phyloP scores from a whole-genome alignment of 2,888 invertebrate species.

The Eulithis prunata region DNA sequence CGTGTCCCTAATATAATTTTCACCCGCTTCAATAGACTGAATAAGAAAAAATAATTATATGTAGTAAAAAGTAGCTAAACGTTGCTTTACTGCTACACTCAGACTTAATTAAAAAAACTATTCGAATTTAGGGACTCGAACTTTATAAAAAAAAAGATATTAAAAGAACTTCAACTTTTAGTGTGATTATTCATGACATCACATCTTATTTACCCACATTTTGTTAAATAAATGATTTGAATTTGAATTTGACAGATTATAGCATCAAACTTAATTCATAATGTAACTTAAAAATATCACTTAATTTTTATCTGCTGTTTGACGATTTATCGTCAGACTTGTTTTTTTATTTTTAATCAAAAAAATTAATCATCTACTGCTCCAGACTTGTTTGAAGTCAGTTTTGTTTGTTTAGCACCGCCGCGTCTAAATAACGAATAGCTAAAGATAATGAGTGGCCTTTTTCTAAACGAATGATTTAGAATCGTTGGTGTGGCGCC shows the following conservation, averaged over 20 bases:
- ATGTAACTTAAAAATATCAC: slow-evolving; percentile 18
- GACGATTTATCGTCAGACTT: slow-evolving; percentile 32
- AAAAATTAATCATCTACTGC: slow-evolving; percentile 14
- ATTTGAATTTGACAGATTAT: slow-evolving; percentile 11
- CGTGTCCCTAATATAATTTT: slow-evolving; percentile 45
- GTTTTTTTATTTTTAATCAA: slow-evolving; percentile 23
- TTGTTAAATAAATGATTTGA: no score
- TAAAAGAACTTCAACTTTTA: slow-evolving; percentile 19
- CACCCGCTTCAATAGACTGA: background rate
- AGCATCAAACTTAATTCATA: slow-evolving; percentile 27
- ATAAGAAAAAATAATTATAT: background rate
- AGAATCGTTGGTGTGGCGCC: slow-evolving; percentile 63
- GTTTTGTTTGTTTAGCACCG: slow-evolving; percentile 29
- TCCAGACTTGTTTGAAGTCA: slow-evolving; percentile 12
- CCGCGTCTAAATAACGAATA: slow-evolving; percentile 45
- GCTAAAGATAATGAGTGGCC: slow-evolving; percentile 50
- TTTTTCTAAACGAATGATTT: slow-evolving; percentile 63
- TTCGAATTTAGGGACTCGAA: no score
- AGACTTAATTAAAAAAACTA: no score
- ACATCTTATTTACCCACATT: no score
- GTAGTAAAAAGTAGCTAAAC: no score
- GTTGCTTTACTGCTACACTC: no score
- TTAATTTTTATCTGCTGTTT: slow-evolving; percentile 18
- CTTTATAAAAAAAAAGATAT: background rate
- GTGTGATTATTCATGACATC: no score